A percentile compares a stretch with the other conserved stretches of the same genome.
phyloP scores from a whole-genome alignment of 2,797 vertebrate genomes.

The Aeoliscus strigatus region DNA sequence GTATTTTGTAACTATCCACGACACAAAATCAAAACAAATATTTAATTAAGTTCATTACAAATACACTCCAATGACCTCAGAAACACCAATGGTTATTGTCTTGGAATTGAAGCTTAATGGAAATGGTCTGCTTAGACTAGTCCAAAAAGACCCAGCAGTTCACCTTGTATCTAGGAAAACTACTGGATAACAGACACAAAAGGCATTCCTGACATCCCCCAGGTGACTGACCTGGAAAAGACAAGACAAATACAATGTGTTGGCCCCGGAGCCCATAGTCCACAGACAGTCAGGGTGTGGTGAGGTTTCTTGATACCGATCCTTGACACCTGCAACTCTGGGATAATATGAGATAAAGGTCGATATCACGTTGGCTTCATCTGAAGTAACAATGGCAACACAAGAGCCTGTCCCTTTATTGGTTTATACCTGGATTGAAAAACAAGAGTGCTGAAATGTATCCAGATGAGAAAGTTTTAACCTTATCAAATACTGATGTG shows the following conservation, averaged over 20 bases:
- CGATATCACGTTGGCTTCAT: slow-evolving; percentile 13
- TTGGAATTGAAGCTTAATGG: slow-evolving; percentile 7
- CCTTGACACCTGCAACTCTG: slow-evolving; percentile 21
- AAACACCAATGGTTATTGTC: no score
- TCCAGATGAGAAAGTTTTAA: no score
- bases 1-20: no score
- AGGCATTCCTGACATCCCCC: slow-evolving; percentile 49
- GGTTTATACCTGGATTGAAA: slow-evolving; percentile 10
- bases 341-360: slow-evolving; percentile 9
- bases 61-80: no score
- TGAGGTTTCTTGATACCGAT: no score
- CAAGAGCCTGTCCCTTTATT: background rate
- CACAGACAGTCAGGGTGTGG: slow-evolving; percentile 16
- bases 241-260: slow-evolving; percentile 40
- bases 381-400: slow-evolving; percentile 5
- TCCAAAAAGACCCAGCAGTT: slow-evolving; percentile 30
- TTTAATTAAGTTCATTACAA: no score
- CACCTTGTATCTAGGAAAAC: slow-evolving; percentile 32
- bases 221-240: slow-evolving; percentile 49
- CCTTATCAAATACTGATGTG: no score
- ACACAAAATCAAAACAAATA: no score
- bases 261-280: slow-evolving; percentile 22
- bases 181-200: slow-evolving; percentile 45
- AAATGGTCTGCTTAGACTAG: slow-evolving; percentile 8
- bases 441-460: no score